These are phyloP conservation scores for Melanotaenia parkinsoni DNA, from an alignment of 2,797 vertebrate species.

Conservation along the genomic window DNA sequence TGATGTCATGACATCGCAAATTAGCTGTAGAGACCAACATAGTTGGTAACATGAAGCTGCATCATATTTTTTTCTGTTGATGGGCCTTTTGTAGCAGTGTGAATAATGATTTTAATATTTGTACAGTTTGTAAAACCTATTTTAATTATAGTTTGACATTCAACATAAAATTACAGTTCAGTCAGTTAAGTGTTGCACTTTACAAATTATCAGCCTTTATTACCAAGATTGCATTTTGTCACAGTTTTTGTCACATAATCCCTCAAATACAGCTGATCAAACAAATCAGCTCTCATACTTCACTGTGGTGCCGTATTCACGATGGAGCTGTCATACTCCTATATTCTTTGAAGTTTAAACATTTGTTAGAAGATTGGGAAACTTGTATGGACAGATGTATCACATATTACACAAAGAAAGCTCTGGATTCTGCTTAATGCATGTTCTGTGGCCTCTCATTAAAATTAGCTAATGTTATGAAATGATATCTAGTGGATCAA, in stretches of 20 bases:
- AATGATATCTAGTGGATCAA: no score
- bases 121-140: neutral
- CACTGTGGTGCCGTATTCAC: no score
- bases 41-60: no score
- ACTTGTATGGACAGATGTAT: neutral
- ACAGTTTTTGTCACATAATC: neutral
- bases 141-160: neutral
- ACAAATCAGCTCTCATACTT: neutral
- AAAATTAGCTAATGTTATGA: no score
- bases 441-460: no score
- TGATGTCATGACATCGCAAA: neutral
- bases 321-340: neutral
- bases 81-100: neutral
- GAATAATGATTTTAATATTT: no score
- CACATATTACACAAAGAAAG: no score
- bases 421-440: no score
- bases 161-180: neutral
- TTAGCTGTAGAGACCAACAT: neutral
- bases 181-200: neutral
- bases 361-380: neutral
- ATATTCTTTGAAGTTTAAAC: neutral
- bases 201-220: neutral
- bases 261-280: neutral
- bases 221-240: neutral
- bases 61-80: neutral